These are phyloP conservation scores for Elephantulus edwardii DNA, from an alignment of 2,113 vertebrate species.

Conservation along the genomic window DNA sequence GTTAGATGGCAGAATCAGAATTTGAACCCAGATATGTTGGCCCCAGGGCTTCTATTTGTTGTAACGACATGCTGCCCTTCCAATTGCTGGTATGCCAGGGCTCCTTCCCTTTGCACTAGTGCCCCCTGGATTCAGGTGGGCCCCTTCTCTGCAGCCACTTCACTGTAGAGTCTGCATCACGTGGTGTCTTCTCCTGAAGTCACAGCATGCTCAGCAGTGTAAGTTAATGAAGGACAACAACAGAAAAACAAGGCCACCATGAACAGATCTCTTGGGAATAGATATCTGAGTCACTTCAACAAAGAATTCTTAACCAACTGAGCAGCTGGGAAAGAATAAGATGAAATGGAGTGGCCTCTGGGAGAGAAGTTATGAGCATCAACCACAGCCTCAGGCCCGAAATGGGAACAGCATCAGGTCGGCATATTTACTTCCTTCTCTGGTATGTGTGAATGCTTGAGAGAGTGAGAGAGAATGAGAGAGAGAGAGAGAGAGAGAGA, in stretches of 20 bases:
- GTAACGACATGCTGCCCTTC: background rate
- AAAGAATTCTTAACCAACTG: background rate
- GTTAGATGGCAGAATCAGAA: background rate
- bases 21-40: background rate
- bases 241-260: background rate
- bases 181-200: background rate
- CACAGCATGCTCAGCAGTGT: background rate
- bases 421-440: background rate
- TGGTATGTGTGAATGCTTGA: background rate
- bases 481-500: too few relatives aligned
- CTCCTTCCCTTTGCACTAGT: background rate
- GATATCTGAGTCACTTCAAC: background rate
- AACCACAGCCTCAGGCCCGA: background rate
- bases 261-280: background rate
- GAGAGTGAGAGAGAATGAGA: too few relatives aligned
- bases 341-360: fast-evolving
- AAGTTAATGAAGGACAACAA: background rate
- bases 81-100: background rate
- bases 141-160: background rate
- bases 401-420: background rate
- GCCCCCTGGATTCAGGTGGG: background rate
- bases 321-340: fast-evolving
- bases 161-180: fast-evolving
- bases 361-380: background rate
- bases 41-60: background rate